Evolutionary conservation across 1,140 invertebrate species (phyloP), one percentile per base, ranked within the genome.

Genomic region (Solenopsis fugax): DNA sequence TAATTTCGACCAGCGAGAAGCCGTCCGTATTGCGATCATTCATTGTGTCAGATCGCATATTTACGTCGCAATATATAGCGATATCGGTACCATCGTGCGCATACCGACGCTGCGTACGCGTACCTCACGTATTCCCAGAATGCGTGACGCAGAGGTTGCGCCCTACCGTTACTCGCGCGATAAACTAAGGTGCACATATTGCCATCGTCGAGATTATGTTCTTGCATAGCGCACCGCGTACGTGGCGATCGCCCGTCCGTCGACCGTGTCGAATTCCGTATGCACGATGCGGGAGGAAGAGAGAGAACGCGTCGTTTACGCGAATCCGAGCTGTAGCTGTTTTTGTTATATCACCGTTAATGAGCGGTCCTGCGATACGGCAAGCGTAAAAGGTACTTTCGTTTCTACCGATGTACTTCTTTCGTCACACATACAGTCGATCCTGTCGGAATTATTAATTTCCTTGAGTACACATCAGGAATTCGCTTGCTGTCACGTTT

Each of bases 91-190:
- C 24, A 80, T 76, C 41, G 10, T 48, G 29, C 50, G 71, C 41
- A 62, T 37, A 72, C 54, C 71, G 21, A 62, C 6, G 52, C 13
- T 16, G 16, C 21, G 67, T 65, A 56, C 50, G 16, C 76, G 21
- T 64, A 85, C 24, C 18, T 69, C 34, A 76, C 29, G n/a, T 86
- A 78, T 87, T 86, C 73, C n/a, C 72, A 86, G 75, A 89, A 89
- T 82, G 69, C 76, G 87, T 87, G 89, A 89, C 85, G 87, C 88
- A 84, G 85, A 89, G 89, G 88, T 86, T 76, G 76, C 69, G 81
- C 88, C 89, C 88, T 87, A 89, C 88, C 85, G 89, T 90, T 89
- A 89, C 24, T 87, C 88, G 85, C 64, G 67, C 80, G 80, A 90
- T 90, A 90, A 90, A 90, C 85, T 77, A 81, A 84, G 50, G n/a